phyloP scores from a whole-genome alignment of 2,888 invertebrate species.

The Sicus ferrugineus region DNA sequence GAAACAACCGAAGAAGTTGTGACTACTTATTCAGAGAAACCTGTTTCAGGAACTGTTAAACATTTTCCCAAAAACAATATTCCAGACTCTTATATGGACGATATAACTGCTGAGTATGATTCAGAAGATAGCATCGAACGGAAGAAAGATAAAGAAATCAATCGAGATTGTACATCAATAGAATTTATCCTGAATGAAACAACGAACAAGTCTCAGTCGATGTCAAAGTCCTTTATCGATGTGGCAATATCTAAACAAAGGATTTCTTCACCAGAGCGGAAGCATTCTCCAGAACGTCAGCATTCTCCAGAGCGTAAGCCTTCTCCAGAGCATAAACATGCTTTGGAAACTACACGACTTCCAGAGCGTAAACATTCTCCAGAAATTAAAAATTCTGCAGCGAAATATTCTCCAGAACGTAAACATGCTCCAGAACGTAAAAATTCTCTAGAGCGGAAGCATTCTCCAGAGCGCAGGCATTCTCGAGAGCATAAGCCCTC shows the following conservation, averaged over 20 bases:
- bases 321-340: slow-evolving; percentile 13
- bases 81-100: not conserved
- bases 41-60: not conserved
- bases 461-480: not conserved
- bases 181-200: slow-evolving; percentile 9
- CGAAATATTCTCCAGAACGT: not conserved
- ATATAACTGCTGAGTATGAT: slow-evolving; percentile 3
- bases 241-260: not conserved
- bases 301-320: slow-evolving; percentile 30
- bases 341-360: not conserved
- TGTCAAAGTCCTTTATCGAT: not conserved
- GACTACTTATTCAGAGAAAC: not conserved
- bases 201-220: not conserved
- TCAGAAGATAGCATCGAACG: not conserved
- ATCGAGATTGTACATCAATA: not conserved
- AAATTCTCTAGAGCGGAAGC: not conserved
- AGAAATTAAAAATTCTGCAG: not conserved
- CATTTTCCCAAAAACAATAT: not conserved
- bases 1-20: not conserved
- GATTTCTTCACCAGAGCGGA: slow-evolving; percentile 11
- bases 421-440: slow-evolving; percentile 8
- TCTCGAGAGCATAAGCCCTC: not conserved
- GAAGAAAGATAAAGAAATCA: not conserved
- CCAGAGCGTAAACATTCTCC: slow-evolving; percentile 18
- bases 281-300: slow-evolving; percentile 34